Percentiles rank a stretch among this genome's conserved stretches.
Evolutionary conservation across 2,113 vertebrate genomes (phyloP).

Genomic region (Cichladusa arquata): DNA sequence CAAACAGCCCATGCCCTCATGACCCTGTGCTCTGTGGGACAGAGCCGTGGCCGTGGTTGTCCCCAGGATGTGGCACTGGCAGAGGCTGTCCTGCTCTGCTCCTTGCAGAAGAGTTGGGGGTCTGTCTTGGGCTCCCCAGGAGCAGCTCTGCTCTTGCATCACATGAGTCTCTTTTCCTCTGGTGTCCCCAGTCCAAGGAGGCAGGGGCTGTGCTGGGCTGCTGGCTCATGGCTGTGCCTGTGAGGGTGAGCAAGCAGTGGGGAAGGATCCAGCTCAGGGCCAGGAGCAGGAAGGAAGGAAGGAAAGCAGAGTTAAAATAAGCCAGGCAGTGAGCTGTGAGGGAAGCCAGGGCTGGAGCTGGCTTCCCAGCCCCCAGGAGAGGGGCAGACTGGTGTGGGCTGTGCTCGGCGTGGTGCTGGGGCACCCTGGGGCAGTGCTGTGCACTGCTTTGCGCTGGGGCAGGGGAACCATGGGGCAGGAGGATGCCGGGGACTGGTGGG

Average conservation of each 20-base stretch:
- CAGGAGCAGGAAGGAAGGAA: slow-evolving; percentile 61
- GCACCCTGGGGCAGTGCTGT: neutral
- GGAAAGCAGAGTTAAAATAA: slow-evolving; percentile 63
- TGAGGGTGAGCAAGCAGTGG: neutral
- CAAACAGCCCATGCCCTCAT: rapidly evolving
- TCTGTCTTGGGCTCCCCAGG: neutral
- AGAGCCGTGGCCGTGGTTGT: rapidly evolving
- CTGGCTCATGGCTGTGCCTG: neutral
- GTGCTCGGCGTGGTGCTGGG: rapidly evolving
- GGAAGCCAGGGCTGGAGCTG: neutral
- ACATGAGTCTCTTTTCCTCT: neutral
- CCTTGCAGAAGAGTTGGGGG: rapidly evolving
- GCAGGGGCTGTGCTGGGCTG: neutral
- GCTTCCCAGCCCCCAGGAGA: neutral
- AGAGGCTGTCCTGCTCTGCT: rapidly evolving
- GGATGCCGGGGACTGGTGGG: neutral
- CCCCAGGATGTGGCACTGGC: rapidly evolving
- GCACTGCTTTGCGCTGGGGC: neutral
- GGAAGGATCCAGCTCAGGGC: slow-evolving; percentile 25
- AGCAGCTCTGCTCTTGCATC: neutral
- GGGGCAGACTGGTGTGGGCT: rapidly evolving
- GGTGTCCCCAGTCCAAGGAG: neutral
- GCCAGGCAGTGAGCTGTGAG: neutral
- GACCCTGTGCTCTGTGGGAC: neutral
- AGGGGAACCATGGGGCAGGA: rapidly evolving